These are phyloP conservation scores for Hydrochoerus hydrochaeris DNA, from an alignment of 2,113 vertebrate species.

Conservation along the genomic window DNA sequence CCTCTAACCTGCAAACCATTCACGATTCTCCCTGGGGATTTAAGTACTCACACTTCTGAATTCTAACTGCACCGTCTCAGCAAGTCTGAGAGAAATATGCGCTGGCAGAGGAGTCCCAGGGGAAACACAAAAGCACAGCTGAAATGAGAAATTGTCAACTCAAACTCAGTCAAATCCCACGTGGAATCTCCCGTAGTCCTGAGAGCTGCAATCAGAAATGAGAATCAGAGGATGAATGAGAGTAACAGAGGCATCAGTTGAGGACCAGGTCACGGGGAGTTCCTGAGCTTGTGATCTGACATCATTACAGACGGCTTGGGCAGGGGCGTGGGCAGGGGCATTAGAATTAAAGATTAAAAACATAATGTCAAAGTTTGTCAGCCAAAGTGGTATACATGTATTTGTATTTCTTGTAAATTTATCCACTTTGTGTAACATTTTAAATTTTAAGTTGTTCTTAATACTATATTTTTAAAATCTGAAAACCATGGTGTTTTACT, in stretches of 20 bases:
- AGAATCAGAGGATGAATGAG: not conserved
- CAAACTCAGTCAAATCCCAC: not conserved
- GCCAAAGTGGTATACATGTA: not conserved
- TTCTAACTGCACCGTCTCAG: not conserved
- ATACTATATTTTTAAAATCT: not conserved
- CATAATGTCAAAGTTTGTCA: not conserved
- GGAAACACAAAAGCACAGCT: not conserved
- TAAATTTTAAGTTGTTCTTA: not conserved
- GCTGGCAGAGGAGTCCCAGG: not conserved
- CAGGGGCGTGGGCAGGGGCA: rapidly evolving
- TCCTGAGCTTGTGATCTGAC: not conserved
- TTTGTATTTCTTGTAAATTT: not conserved
- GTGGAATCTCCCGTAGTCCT: no score
- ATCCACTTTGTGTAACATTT: not conserved
- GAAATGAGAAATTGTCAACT: not conserved
- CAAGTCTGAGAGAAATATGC: not conserved
- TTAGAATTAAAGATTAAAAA: not conserved
- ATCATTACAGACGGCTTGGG: not conserved
- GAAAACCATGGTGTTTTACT: not conserved
- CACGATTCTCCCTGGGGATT: not conserved
- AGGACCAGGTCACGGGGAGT: not conserved
- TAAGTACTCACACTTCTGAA: not conserved
- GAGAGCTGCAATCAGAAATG: not conserved
- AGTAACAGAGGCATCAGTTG: not conserved
- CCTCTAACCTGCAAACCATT: not conserved